Evolutionary conservation across 2,113 vertebrate species (phyloP).

Genomic region (Trogon surrucura): DNA sequence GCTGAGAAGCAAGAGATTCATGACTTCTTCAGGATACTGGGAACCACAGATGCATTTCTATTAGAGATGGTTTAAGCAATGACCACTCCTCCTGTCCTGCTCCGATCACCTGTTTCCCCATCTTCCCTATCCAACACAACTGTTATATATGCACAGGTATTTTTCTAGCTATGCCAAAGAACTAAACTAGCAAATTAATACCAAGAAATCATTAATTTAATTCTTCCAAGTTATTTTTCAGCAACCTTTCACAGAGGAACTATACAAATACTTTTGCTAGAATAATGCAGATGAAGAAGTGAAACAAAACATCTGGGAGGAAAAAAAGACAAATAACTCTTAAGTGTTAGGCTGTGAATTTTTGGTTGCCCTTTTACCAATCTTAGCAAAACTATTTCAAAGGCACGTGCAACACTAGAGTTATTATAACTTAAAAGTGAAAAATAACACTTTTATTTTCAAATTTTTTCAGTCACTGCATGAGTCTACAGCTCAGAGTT

Average conservation of each 20-base stretch:
- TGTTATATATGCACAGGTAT: not conserved
- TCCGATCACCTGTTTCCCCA: not conserved
- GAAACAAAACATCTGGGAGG: not conserved
- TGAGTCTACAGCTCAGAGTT: not conserved
- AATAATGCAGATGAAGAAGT: not conserved
- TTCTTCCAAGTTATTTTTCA: not conserved
- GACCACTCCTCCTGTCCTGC: not conserved
- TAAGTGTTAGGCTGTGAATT: not conserved
- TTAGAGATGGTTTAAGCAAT: not conserved
- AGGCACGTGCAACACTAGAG: fast-evolving
- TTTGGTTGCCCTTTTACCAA: not conserved
- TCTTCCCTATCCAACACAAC: not conserved
- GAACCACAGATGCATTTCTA: not conserved
- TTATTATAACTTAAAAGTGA: not conserved
- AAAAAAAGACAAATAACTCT: not conserved
- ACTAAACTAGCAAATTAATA: not conserved
- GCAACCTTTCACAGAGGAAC: not conserved
- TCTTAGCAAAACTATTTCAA: not conserved
- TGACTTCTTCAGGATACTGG: not conserved
- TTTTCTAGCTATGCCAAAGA: not conserved
- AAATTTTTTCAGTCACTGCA: not conserved
- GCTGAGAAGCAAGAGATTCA: not conserved
- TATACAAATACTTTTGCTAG: not conserved
- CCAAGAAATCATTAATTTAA: not conserved
- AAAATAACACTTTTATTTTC: not conserved